Percentiles rank a stretch among this genome's conserved stretches.
Conservation (phyloP, 2,888 invertebrate genomes). For the Hymenopus coronatus region DNA sequence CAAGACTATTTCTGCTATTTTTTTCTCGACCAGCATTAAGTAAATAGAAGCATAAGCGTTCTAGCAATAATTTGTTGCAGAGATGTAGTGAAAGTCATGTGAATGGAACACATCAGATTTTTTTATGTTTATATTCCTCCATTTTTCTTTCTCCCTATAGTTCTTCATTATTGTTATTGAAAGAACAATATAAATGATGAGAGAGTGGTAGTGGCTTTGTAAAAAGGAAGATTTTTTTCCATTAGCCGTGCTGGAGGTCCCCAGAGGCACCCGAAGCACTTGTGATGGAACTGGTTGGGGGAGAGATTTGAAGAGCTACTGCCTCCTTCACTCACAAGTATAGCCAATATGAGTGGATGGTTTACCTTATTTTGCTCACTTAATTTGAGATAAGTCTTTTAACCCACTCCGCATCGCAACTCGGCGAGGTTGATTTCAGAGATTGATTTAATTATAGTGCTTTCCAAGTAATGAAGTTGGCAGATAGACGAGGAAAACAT, state of each 20-base stretch:
- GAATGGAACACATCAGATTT: no score
- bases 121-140: neutral
- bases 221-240: neutral
- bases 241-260: neutral
- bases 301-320: neutral
- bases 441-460: neutral
- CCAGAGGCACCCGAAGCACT: constrained; percentile 6
- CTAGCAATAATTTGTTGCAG: no score
- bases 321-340: neutral
- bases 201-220: constrained; percentile 11
- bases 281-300: constrained; percentile 3
- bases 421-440: neutral
- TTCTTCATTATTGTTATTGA: constrained; percentile 29
- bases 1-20: no score
- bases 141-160: neutral
- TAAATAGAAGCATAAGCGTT: no score
- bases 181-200: constrained; percentile 30
- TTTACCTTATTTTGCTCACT: constrained; percentile 18
- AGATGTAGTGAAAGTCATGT: no score
- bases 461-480: neutral
- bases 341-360: neutral
- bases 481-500: neutral
- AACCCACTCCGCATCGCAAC: neutral
- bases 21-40: no score
- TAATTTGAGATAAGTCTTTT: constrained; percentile 11